phyloP scores from a whole-genome alignment of 1,140 invertebrate genomes.

The Sipha flava region DNA sequence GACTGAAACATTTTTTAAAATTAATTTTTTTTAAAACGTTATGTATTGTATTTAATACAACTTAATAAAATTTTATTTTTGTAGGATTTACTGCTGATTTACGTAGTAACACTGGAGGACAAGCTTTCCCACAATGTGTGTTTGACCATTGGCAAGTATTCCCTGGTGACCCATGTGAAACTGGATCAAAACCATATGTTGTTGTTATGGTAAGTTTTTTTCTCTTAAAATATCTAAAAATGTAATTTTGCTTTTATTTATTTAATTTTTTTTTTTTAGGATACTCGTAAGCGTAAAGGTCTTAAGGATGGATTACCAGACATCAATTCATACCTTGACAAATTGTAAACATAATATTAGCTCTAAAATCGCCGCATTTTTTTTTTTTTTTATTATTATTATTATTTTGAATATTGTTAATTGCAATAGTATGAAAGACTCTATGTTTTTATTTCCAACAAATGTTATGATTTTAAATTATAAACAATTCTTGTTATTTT shows the following conservation, averaged over 20 bases:
- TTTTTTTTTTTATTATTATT: slow-evolving; percentile 19
- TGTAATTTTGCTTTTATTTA: slow-evolving; percentile 25
- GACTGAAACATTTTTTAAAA: neutral
- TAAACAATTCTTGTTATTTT: slow-evolving; percentile 15
- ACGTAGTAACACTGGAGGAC: slow-evolving; percentile 95
- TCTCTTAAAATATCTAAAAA: neutral
- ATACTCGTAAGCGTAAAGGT: slow-evolving; percentile 98
- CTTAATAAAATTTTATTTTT: neutral
- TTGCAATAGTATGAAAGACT: slow-evolving; percentile 12
- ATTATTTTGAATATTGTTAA: slow-evolving; percentile 32
- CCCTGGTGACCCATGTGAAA: slow-evolving; percentile 85
- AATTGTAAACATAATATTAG: slow-evolving; percentile 57
- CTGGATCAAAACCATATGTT: slow-evolving; percentile 64
- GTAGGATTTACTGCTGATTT: slow-evolving; percentile 92
- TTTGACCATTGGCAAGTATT: slow-evolving; percentile 99
- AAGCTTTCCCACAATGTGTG: slow-evolving; percentile 99
- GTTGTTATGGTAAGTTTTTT: slow-evolving; percentile 64
- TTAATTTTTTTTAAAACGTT: neutral
- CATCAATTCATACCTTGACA: slow-evolving; percentile 84
- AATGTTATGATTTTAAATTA: neutral
- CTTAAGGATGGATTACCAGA: slow-evolving; percentile 95
- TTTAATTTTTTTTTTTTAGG: slow-evolving; percentile 52
- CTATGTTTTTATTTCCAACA: neutral
- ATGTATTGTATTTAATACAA: too few relatives aligned
- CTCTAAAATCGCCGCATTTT: neutral